A percentile compares a stretch with the other conserved stretches of the same genome.
Evolutionary conservation across 2,888 invertebrate species (phyloP).

Genomic region (Erebia ligea): DNA sequence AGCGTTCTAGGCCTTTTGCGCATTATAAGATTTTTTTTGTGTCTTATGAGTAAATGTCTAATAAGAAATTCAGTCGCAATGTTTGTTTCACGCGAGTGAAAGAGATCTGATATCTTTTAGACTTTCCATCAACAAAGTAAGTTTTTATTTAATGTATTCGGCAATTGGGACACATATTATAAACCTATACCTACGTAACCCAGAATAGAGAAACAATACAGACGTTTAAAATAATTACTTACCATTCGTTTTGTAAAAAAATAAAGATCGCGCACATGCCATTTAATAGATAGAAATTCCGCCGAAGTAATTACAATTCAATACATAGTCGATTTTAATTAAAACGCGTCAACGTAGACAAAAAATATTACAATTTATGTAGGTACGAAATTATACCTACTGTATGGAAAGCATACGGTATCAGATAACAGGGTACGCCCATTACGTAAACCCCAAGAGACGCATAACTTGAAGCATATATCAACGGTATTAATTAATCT

Average conservation of each 20-base stretch:
- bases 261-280: background rate
- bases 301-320: constrained; percentile 12
- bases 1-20: no score
- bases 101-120: no score
- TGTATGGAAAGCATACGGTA: constrained; percentile 29
- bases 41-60: no score
- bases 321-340: constrained; percentile 20
- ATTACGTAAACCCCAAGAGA: constrained; percentile 41
- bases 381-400: constrained; percentile 28
- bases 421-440: constrained; percentile 37
- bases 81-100: no score
- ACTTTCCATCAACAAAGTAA: no score
- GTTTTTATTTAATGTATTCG: background rate
- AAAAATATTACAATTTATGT: constrained; percentile 25
- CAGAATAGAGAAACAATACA: background rate
- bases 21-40: no score
- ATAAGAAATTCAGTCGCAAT: no score
- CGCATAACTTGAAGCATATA: constrained; percentile 39
- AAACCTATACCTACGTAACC: background rate
- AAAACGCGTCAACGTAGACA: constrained; percentile 10
- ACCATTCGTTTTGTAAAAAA: background rate
- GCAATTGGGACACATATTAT: background rate
- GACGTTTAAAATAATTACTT: constrained; percentile 1
- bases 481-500: constrained; percentile 48
- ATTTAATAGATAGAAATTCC: constrained; percentile 1